These are phyloP conservation scores for Cydia strobilella DNA, from an alignment of 1,140 invertebrate genomes.

Conservation along the genomic window DNA sequence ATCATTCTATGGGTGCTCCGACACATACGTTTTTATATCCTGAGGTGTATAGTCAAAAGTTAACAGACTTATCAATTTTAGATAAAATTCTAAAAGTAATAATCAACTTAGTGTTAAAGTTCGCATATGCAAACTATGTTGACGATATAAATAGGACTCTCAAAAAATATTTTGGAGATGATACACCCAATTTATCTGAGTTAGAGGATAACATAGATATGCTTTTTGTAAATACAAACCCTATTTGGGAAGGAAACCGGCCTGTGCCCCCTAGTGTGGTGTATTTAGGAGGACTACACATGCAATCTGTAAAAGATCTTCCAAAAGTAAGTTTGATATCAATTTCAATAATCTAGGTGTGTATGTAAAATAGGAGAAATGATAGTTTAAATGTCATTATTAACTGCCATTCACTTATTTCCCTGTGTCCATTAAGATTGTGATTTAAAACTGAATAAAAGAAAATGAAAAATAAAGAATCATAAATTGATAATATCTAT, in stretches of 20 bases:
- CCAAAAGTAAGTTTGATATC: slow-evolving; percentile 55
- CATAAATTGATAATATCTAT: too few species aligned
- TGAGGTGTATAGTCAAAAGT: slow-evolving; percentile 34
- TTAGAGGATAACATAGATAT: slow-evolving; percentile 58
- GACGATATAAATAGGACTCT: slow-evolving; percentile 36
- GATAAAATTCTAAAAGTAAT: slow-evolving; percentile 46
- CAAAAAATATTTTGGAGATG: slow-evolving; percentile 43
- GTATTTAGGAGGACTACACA: slow-evolving; percentile 82
- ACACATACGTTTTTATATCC: slow-evolving; percentile 53
- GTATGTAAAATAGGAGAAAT: too few species aligned
- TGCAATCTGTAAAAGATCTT: slow-evolving; percentile 52
- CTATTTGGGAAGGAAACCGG: slow-evolving; percentile 73
- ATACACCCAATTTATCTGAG: slow-evolving; percentile 47
- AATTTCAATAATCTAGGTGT: background rate
- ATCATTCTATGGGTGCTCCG: slow-evolving; percentile 40
- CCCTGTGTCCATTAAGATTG: too few species aligned
- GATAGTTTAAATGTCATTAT: too few species aligned
- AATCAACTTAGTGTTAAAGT: slow-evolving; percentile 34
- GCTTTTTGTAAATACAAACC: slow-evolving; percentile 81
- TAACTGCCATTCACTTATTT: too few species aligned
- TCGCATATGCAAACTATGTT: slow-evolving; percentile 29
- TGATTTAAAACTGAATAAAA: too few species aligned
- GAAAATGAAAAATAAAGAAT: too few species aligned
- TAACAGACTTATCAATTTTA: slow-evolving; percentile 42
- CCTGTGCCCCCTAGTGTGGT: slow-evolving; percentile 80